phyloP scores from a whole-genome alignment of 2,113 vertebrate species.

The Reinhardtius hippoglossoides region DNA sequence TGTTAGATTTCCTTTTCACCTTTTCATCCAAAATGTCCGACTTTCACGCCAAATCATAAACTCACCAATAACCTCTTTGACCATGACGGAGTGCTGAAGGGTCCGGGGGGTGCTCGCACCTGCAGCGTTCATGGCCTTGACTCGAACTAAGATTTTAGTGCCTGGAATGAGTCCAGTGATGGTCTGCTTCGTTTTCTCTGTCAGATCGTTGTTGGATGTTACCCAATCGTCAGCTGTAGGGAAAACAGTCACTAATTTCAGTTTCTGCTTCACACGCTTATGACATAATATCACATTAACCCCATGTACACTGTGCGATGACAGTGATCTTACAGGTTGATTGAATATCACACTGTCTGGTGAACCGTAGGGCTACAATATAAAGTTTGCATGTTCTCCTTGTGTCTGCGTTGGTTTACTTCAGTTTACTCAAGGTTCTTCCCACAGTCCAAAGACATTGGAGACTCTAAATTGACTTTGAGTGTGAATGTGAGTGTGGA shows the following conservation, averaged over 20 bases:
- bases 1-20: background rate
- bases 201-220: constrained; percentile 87
- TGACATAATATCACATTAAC: no score
- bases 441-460: no score
- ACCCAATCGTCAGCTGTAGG: constrained; percentile 90
- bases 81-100: constrained; percentile 90
- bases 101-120: constrained; percentile 89
- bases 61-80: constrained; percentile 96
- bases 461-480: no score
- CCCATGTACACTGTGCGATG: no score
- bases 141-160: constrained; percentile 90
- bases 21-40: background rate
- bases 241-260: background rate
- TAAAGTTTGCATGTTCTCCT: no score
- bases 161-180: constrained; percentile 88
- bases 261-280: no score
- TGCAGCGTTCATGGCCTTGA: constrained; percentile 93
- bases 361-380: no score
- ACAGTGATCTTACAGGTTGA: no score
- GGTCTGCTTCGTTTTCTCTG: constrained; percentile 93
- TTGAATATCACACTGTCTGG: no score
- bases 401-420: no score
- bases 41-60: background rate
- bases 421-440: no score
- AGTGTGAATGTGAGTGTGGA: no score